Evolutionary conservation across 2,797 vertebrate genomes (phyloP).

Genomic region (Psittacula derbiana): DNA sequence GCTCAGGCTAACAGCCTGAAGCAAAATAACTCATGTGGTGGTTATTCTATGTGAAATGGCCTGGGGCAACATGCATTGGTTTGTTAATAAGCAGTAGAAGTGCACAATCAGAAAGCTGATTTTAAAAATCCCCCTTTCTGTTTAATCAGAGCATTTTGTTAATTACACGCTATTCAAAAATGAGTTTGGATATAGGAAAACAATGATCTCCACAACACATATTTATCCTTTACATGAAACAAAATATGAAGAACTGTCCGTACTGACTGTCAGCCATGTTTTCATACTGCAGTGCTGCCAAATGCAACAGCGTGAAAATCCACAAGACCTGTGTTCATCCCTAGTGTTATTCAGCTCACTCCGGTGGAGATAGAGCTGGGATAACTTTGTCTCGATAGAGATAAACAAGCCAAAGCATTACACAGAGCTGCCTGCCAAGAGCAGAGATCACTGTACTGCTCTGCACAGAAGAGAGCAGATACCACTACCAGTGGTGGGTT

Average conservation of each 20-base stretch:
- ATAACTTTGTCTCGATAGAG: not conserved
- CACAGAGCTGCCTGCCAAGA: not conserved
- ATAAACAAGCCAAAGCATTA: not conserved
- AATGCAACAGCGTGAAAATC: conserved; percentile 10
- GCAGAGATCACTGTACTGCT: not conserved
- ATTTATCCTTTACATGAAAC: not conserved
- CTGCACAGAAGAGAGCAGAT: not conserved
- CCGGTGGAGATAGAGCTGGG: not conserved
- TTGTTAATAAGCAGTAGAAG: conserved; percentile 19
- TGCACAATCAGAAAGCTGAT: not conserved
- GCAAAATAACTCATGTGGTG: conserved; percentile 23
- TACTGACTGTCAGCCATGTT: not conserved
- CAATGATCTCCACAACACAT: not conserved
- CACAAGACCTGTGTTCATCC: not conserved
- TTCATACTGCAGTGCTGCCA: not conserved
- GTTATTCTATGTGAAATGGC: not conserved
- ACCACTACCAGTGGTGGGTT: not conserved
- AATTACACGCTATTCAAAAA: not conserved
- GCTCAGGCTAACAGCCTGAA: conserved; percentile 5
- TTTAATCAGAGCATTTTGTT: not conserved
- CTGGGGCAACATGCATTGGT: not conserved
- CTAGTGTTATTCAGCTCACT: not conserved
- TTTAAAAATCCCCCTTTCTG: not conserved
- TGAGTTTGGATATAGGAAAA: not conserved
- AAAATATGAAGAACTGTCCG: not conserved